Evolutionary conservation across 2,888 invertebrate genomes (phyloP), one percentile per base, ranked within the genome.

Genomic region (Cantharis flavilabris): DNA sequence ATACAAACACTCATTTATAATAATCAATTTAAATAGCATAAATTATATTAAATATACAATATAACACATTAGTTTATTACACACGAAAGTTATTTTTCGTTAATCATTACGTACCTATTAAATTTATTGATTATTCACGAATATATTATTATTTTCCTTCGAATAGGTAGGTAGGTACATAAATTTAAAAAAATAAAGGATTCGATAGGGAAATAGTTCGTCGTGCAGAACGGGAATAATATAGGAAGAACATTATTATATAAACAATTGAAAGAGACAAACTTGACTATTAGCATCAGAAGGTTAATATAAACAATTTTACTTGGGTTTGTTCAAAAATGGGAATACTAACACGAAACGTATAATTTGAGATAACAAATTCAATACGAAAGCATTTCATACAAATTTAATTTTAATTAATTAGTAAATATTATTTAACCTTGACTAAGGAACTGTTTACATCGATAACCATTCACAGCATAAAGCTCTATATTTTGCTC

Each of bases 391-490:
- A 33, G 33, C 33, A 5, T 49, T 49, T 49, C 70, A 64, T 69
- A 30, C 20, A 13, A 63, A 69, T 49, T 62, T 76, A 73, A 73
- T 67, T 77, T 74, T 74, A 77, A 77, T 77, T 77, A 77, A 77
- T 74, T 74, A 70, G 71, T 74, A 77, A 76, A 77, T 72, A 74
- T 77, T 77, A 62, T 77, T 77, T 74, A 77, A 77, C 74, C 77
- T 77, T 76, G 73, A 74, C 77, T 71, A 64, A 77, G 76, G 76
- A 78, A 26, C 73, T 76, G 73, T 78, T 78, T 75, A 75, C 78
- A 72, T 72, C 75, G 76, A 75, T 77, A 75, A 75, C 70, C 72
- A 49, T 49, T 49, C 49, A 69, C 62, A 70, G 69, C 49, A 75
- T 70, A 72, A 76, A 75, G 67, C 75, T 72, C 73, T 70, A 71